phyloP scores from a whole-genome alignment of 1,140 invertebrate genomes.

The Oreohelix idahoensis region DNA sequence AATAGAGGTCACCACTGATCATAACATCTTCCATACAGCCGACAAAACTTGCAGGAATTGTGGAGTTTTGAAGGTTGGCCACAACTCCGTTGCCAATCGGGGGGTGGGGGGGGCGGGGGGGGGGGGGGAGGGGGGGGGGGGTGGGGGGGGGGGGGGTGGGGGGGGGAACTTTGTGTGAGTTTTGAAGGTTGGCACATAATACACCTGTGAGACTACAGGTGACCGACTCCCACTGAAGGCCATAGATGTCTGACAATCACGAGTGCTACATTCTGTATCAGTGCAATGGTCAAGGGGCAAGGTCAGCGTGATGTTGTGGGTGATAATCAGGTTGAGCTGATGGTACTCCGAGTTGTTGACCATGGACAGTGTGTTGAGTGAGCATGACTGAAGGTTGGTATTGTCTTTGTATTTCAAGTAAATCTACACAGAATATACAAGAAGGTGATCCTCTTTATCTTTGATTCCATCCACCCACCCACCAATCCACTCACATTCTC shows the following conservation, averaged over 20 bases:
- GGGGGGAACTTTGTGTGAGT: background rate
- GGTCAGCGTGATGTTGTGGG: slow-evolving; percentile 36
- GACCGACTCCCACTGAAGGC: slow-evolving; percentile 38
- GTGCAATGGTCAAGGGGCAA: slow-evolving; percentile 34
- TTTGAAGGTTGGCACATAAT: slow-evolving; percentile 10
- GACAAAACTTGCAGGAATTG: slow-evolving; percentile 76
- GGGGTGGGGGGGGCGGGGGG: no score
- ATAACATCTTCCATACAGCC: slow-evolving; percentile 93
- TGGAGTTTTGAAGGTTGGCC: background rate
- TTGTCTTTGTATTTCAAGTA: background rate
- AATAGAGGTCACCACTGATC: slow-evolving; percentile 86
- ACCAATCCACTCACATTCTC: no score
- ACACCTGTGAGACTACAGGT: slow-evolving; percentile 7
- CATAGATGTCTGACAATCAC: background rate
- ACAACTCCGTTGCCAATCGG: slow-evolving; percentile 25
- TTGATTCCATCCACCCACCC: no score
- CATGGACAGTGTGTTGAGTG: slow-evolving; percentile 66
- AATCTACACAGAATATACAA: no score
- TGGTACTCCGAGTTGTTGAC: slow-evolving; percentile 59
- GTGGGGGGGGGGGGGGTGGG: no score
- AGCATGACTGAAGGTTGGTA: background rate
- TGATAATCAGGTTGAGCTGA: slow-evolving; percentile 42
- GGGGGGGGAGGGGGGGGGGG: no score
- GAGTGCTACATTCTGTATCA: slow-evolving; percentile 1
- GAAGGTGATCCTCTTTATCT: no score